Percentiles rank a stretch among this genome's conserved stretches.
These are phyloP conservation scores for Drosophila sp. DNA, from an alignment of 1,140 invertebrate species.

Conservation along the genomic window DNA sequence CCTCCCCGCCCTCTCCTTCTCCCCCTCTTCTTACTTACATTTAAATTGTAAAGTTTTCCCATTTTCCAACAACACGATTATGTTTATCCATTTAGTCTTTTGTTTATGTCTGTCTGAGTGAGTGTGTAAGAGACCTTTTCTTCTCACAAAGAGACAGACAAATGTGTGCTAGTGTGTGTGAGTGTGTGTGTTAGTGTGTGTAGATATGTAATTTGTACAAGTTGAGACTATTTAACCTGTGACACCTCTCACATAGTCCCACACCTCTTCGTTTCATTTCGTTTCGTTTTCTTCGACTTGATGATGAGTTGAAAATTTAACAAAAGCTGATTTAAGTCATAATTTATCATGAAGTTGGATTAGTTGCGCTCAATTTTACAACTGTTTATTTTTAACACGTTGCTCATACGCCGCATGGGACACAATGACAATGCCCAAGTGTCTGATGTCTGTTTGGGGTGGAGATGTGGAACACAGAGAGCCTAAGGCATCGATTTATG, in stretches of 20 bases:
- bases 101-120: constrained; percentile 36
- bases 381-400: constrained; percentile 79
- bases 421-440: constrained; percentile 47
- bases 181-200: constrained; percentile 6
- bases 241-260: constrained; percentile 36
- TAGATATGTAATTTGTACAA: constrained; percentile 24
- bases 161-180: constrained; percentile 18
- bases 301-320: constrained; percentile 78
- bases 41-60: constrained; percentile 34
- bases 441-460: background rate
- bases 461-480: constrained; percentile 10
- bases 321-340: constrained; percentile 82
- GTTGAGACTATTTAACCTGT: constrained; percentile 57
- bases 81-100: constrained; percentile 64
- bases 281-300: constrained; percentile 27
- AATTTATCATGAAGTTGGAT: constrained; percentile 78
- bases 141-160: constrained; percentile 23
- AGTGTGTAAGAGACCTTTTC: constrained; percentile 55
- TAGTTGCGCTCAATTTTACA: constrained; percentile 77
- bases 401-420: constrained; percentile 60
- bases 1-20: background rate
- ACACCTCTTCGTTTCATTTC: constrained; percentile 19
- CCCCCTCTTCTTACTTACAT: constrained; percentile 37
- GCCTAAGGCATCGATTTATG: constrained; percentile 73
- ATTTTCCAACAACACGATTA: constrained; percentile 55